Base-by-base conservation (phyloP, 2,113 vertebrate genomes). In the human region DNA sequence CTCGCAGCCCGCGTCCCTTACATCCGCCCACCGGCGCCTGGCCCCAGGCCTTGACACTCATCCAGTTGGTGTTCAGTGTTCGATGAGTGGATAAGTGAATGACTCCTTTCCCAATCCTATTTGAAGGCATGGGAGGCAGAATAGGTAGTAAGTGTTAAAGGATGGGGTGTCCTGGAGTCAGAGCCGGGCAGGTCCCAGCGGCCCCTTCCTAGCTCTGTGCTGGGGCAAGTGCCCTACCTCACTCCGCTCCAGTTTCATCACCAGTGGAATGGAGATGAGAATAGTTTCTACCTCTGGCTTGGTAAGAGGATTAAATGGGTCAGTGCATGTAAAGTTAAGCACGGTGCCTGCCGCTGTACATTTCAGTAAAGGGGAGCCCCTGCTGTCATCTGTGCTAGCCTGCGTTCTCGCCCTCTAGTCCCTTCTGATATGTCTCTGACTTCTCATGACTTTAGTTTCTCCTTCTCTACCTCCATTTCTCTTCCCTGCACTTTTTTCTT, bases 341-440 rank as follows among this genome's bases (percentile, higher is more conserved):
- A 17, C 48, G 1, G 40, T 22, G 84, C 68, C 50, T 38, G 80
- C 43, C 16, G 57, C n/a, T 66, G 11, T 38, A 1, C 23, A 1
- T 40, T 27, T 38, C 72, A 2, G 0, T 38, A 16, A n/a, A 11
- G 52, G 27, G 1, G 25, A 8, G 30, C 32, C n/a, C 27, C 43
- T 50, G 4, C 25, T 16, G 10, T 55, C 18, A 17, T 45, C 17
- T 20, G 16, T 30, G 59, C 45, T 40, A 2, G 25, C 32, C 35
- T 45, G 35, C 27, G n/a, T 55, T 13, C 32, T 30, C 12, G 2
- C 16, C 20, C 72, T n/a, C 20, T 59, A 17, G 43, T 61, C 38
- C 17, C 27, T 22, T 32, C n/a, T 40, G 32, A 52, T 45, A 27
- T 18, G 55, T 78, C 38, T 57, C 18, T 50, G 50, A 57, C 23